Conservation (phyloP, 2,888 invertebrate genomes). For the Epirrita christyi region DNA sequence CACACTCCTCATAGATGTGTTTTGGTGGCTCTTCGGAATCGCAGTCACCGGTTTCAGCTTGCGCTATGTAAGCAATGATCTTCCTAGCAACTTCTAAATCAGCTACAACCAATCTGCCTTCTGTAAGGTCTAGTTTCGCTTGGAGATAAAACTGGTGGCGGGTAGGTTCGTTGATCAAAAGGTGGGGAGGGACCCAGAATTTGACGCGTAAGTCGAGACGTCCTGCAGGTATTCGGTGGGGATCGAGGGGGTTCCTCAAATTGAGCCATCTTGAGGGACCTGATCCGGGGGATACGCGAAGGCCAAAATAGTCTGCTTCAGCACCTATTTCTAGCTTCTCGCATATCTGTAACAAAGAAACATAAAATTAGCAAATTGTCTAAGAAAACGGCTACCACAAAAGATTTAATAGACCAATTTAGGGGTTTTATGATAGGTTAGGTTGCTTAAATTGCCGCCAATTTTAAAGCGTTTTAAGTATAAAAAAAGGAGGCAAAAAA, state of each 20-base stretch:
- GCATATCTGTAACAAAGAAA: conserved; percentile 88
- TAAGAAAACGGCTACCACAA: too few relatives aligned
- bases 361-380: background rate
- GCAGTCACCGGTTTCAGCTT: conserved; percentile 89
- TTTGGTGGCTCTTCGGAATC: conserved; percentile 85
- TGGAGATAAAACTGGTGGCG: conserved; percentile 95
- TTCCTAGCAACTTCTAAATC: conserved; percentile 89
- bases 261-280: conserved; percentile 95
- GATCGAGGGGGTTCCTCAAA: conserved; percentile 91
- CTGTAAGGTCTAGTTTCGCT: conserved; percentile 90
- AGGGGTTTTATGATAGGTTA: too few relatives aligned
- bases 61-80: conserved; percentile 91
- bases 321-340: conserved; percentile 92
- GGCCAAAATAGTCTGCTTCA: conserved; percentile 95
- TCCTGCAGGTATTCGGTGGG: conserved; percentile 88
- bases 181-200: conserved; percentile 96
- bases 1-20: conserved; percentile 86
- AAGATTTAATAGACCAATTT: too few relatives aligned
- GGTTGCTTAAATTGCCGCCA: too few relatives aligned
- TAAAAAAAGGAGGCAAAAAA: conserved; percentile 1
- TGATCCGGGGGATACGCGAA: conserved; percentile 84
- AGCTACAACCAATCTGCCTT: conserved; percentile 89
- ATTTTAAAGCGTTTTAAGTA: too few relatives aligned
- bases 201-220: conserved; percentile 91
- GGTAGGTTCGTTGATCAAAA: conserved; percentile 92